Evolutionary conservation across 2,888 invertebrate genomes (phyloP), one percentile per base, ranked within the genome.

Genomic region (Sesia apiformis): DNA sequence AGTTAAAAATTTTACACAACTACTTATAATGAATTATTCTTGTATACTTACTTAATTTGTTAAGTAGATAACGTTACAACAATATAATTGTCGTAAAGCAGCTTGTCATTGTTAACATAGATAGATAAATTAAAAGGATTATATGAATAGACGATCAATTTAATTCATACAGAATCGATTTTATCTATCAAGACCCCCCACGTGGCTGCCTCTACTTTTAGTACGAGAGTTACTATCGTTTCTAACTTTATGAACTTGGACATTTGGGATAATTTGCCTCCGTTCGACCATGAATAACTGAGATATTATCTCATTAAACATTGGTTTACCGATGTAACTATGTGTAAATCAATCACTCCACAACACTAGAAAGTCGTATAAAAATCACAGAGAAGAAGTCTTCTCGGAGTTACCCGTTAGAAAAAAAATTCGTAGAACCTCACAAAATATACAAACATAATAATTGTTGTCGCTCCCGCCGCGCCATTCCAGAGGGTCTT

Each of bases 221-320:
- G 23, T 23, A 23, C 23, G 56, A 60, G 62, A 64, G 58, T 60
- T 52, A 60, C 57, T 61, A 42, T 42, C 5, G 42, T 42, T 42
- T 6, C 42, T 42, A 5, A 7, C 7, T 7, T 5, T 7, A 42
- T 60, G 57, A 61, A 67, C 52, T 63, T 63, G 62, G 64, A 65
- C 65, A 70, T 76, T 23, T 64, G 61, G 68, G 65, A 76, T 78
- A 74, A 73, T 74, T 75, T 74, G 63, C 60, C 64, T 64, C 67
- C 64, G 59, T 64, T 70, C 65, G 62, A 65, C 68, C 63, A 64
- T 70, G 65, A 68, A 67, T 66, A 66, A 60, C 49, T 54, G 52
- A 51, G 38, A 56, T 52, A 39, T 39, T 56, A n/a, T 8, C 51
- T 49, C 55, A 58, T 57, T 53, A 54, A 39, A 40, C 58, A 54